Conservation (phyloP, 2,113 vertebrate species). For the Ciconia boyciana region DNA sequence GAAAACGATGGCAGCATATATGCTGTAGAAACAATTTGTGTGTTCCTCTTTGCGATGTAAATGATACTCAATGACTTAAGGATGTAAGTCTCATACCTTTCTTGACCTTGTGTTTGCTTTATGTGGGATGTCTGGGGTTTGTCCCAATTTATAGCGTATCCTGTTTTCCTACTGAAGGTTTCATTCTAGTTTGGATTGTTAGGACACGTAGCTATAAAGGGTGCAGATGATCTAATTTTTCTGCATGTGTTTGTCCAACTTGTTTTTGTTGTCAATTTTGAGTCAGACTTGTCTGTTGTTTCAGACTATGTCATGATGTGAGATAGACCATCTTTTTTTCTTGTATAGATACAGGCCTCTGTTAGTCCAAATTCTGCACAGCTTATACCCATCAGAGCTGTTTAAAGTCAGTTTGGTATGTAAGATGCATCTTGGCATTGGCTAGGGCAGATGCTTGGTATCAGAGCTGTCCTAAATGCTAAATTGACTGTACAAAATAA, state of each 20-base stretch:
- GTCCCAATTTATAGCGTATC: not conserved
- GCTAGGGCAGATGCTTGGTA: not conserved
- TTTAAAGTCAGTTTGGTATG: not conserved
- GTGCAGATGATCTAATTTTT: not conserved
- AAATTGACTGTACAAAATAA: not conserved
- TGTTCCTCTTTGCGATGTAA: not conserved
- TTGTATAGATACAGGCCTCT: not conserved
- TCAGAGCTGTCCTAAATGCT: not conserved
- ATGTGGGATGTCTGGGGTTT: not conserved
- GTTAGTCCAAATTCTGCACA: not conserved
- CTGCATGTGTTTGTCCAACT: not conserved
- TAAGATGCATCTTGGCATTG: not conserved
- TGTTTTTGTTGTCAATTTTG: not conserved
- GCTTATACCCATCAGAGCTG: not conserved
- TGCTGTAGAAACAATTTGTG: rapidly evolving
- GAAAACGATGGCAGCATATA: not conserved
- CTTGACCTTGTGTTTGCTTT: not conserved
- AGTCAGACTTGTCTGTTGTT: not conserved
- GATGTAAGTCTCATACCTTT: not conserved
- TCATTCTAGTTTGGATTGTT: not conserved
- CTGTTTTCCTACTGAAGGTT: not conserved
- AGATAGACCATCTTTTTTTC: not conserved
- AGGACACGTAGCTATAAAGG: not conserved
- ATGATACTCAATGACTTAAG: not conserved
- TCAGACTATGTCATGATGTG: not conserved